phyloP scores from a whole-genome alignment of 2,113 vertebrate species.

The Anhinga rufa region DNA sequence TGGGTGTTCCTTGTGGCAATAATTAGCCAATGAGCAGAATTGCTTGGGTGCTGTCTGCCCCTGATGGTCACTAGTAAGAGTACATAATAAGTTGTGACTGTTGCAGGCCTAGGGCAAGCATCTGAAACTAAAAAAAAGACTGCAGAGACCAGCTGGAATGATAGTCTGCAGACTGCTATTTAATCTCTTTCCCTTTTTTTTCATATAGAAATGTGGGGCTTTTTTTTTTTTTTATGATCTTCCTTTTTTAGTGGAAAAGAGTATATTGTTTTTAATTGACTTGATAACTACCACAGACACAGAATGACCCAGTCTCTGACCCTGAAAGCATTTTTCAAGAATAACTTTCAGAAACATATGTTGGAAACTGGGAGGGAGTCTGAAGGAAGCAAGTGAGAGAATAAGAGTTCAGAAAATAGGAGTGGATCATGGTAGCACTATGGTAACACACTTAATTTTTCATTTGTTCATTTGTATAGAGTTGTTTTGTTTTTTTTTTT shows the following conservation, averaged over 20 bases:
- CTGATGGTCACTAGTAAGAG: neutral
- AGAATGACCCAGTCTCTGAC: neutral
- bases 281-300: neutral
- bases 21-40: slow-evolving; percentile 6
- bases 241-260: neutral
- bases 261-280: neutral
- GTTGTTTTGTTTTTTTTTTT: neutral
- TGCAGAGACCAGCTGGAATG: slow-evolving; percentile 3
- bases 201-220: neutral
- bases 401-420: neutral
- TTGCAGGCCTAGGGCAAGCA: neutral
- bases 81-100: slow-evolving; percentile 7
- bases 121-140: neutral
- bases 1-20: neutral
- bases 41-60: neutral
- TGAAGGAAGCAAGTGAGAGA: neutral
- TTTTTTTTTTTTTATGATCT: neutral
- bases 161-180: neutral
- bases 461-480: neutral
- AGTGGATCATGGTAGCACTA: neutral
- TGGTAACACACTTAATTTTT: neutral
- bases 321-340: neutral
- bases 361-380: neutral
- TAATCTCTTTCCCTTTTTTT: neutral
- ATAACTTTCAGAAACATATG: neutral